phyloP scores from a whole-genome alignment of 2,113 vertebrate species.

The Prionailurus bengalensis region DNA sequence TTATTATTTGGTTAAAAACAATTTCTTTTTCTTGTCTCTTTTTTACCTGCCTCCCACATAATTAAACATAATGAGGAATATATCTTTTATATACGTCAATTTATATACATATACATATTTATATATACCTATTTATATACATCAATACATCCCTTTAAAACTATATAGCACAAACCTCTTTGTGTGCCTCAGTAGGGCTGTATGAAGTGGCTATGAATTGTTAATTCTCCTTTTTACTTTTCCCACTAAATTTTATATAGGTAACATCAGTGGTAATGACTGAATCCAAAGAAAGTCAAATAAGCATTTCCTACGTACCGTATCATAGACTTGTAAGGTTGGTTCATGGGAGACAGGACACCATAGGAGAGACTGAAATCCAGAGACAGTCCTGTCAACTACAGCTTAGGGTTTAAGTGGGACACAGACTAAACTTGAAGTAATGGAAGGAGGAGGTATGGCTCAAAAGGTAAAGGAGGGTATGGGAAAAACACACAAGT shows the following conservation, averaged over 20 bases:
- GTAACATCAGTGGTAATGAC: background rate
- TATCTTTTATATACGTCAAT: background rate
- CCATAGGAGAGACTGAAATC: background rate
- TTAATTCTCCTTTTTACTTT: background rate
- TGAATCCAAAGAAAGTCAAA: background rate
- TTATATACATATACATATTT: too few relatives aligned
- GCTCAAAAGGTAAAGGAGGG: background rate
- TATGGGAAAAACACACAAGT: background rate
- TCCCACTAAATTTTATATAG: background rate
- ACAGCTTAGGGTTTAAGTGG: background rate
- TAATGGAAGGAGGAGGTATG: background rate
- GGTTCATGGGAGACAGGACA: background rate
- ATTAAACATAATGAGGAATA: slow-evolving; percentile 36
- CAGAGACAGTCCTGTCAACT: background rate
- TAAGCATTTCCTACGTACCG: background rate
- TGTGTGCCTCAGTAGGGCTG: background rate
- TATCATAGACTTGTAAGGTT: background rate
- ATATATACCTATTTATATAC: background rate
- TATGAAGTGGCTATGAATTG: background rate
- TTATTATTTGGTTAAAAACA: slow-evolving; percentile 30
- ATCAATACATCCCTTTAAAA: background rate
- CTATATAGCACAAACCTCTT: background rate
- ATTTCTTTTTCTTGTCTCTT: slow-evolving; percentile 32
- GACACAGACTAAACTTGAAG: background rate
- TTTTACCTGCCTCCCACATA: slow-evolving; percentile 45